phyloP scores from a whole-genome alignment of 2,113 vertebrate genomes.

The Gopherus evgoodei region DNA sequence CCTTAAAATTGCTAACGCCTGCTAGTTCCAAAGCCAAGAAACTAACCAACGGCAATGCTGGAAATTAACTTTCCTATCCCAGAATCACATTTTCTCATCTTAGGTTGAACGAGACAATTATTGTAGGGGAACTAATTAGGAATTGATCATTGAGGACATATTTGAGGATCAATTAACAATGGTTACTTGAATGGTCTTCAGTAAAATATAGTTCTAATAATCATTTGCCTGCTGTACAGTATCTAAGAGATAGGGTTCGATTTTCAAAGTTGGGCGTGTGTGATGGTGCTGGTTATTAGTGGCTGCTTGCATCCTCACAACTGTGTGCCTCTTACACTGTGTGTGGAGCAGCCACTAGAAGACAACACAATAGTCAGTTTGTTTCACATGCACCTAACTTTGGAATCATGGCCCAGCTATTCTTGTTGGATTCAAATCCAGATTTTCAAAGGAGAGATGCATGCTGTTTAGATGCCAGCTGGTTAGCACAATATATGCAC shows the following conservation, averaged over 20 bases:
- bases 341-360: not conserved
- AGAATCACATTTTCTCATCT: rapidly evolving
- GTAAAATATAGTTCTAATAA: rapidly evolving
- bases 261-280: not conserved
- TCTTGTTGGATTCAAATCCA: not conserved
- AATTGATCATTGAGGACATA: not conserved
- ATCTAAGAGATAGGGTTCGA: rapidly evolving
- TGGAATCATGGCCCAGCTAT: not conserved
- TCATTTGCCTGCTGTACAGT: rapidly evolving
- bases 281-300: not conserved
- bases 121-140: constrained; percentile 13
- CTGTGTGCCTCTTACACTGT: not conserved
- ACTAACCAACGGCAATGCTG: not conserved
- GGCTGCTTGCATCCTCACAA: not conserved
- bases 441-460: rapidly evolving
- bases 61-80: constrained; percentile 11
- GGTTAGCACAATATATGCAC: rapidly evolving
- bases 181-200: not conserved
- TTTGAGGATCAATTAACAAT: rapidly evolving
- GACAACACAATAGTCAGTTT: rapidly evolving
- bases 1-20: constrained; percentile 48
- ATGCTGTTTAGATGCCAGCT: not conserved
- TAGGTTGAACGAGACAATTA: not conserved
- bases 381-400: rapidly evolving
- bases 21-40: constrained; percentile 50